phyloP scores from a whole-genome alignment of 2,113 vertebrate species.

The Carlito syrichta region DNA sequence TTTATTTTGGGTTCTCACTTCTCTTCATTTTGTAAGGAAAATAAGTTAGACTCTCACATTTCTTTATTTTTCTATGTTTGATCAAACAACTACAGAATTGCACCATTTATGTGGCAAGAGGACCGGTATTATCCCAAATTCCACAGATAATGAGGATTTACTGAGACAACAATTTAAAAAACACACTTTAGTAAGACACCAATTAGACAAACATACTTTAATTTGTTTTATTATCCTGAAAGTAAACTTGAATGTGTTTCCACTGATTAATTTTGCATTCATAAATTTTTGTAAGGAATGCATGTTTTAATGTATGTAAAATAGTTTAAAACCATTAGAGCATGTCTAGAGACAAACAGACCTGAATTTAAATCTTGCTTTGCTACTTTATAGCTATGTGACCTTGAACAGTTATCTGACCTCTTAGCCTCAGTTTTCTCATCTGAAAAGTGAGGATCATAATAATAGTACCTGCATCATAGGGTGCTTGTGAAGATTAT shows the following conservation, averaged over 20 bases:
- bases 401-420: not conserved
- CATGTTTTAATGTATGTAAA: not conserved
- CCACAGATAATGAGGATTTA: not conserved
- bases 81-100: not conserved
- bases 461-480: not conserved
- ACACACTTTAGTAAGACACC: not conserved
- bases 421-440: conserved; percentile 15
- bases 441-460: not conserved
- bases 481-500: not conserved
- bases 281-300: conserved; percentile 10
- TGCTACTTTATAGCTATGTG: not conserved
- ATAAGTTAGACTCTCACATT: conserved; percentile 9
- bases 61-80: conserved; percentile 7
- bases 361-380: conserved; percentile 33
- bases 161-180: no score
- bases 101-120: not conserved
- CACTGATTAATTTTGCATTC: conserved; percentile 26
- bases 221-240: conserved; percentile 50
- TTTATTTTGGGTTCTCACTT: conserved; percentile 23
- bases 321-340: not conserved
- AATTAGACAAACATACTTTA: not conserved
- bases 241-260: conserved; percentile 14
- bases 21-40: not conserved
- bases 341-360: not conserved
- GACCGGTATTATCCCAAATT: not conserved